Percentiles rank a stretch among this genome's conserved stretches.
phyloP scores from a whole-genome alignment of 2,888 invertebrate species.

The Allophyes oxyacanthae region DNA sequence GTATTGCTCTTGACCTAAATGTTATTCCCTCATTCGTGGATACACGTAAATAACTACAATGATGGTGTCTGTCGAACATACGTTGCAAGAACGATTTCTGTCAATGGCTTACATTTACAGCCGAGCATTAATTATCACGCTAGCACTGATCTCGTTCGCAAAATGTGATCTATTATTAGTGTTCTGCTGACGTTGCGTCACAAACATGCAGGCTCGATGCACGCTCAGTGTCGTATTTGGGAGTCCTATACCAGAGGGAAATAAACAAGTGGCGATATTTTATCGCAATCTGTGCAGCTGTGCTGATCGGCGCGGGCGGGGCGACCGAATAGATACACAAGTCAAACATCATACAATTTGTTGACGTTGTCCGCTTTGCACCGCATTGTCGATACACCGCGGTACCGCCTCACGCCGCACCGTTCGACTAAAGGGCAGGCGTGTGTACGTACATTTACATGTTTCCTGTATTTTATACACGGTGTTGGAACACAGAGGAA shows the following conservation, averaged over 20 bases:
- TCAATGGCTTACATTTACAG: constrained; percentile 43
- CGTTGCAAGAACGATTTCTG: constrained; percentile 33
- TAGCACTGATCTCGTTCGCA: constrained; percentile 42
- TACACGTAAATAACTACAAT: constrained; percentile 53
- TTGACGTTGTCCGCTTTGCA: constrained; percentile 60
- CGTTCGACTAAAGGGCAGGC: constrained; percentile 17
- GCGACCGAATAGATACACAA: constrained; percentile 41
- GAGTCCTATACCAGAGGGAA: constrained; percentile 57
- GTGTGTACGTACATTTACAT: constrained; percentile 32
- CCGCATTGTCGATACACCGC: constrained; percentile 39
- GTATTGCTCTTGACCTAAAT: constrained; percentile 56
- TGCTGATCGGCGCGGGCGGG: constrained; percentile 45
- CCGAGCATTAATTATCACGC: constrained; percentile 53
- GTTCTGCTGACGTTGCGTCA: constrained; percentile 40
- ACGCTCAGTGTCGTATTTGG: constrained; percentile 32
- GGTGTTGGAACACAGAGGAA: constrained; percentile 4
- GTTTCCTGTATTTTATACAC: constrained; percentile 12
- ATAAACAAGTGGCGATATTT: constrained; percentile 59
- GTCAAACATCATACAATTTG: constrained; percentile 60
- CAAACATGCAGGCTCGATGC: constrained; percentile 40
- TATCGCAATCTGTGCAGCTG: constrained; percentile 61
- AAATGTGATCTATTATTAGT: constrained; percentile 57
- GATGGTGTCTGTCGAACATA: constrained; percentile 47
- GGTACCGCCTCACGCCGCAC: constrained; percentile 25
- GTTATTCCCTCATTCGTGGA: constrained; percentile 41